A percentile compares a stretch with the other conserved stretches of the same genome.
Evolutionary conservation across 2,797 vertebrate species (phyloP).

Genomic region (Anableps anableps): DNA sequence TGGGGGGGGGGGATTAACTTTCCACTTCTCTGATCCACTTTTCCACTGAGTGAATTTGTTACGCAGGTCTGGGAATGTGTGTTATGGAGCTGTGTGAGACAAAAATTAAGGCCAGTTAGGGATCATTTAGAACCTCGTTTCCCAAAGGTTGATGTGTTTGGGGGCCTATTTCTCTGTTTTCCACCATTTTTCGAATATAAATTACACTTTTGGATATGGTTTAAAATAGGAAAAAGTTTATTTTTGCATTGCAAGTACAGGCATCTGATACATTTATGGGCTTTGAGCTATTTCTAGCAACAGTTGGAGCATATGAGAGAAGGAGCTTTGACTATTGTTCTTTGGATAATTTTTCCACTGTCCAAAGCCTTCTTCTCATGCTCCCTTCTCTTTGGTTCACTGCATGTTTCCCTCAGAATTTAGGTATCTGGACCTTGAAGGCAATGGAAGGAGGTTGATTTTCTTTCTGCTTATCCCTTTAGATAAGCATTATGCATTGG

Average conservation of each 20-base stretch:
- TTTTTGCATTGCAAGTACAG: neutral
- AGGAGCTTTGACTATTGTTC: too few species aligned
- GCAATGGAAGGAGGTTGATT: neutral
- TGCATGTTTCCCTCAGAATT: neutral
- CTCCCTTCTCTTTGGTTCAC: neutral
- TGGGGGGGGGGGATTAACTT: constrained; percentile 70
- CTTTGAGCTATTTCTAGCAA: neutral
- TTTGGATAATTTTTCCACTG: neutral
- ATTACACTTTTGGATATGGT: constrained; percentile 51
- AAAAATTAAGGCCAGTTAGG: constrained; percentile 68
- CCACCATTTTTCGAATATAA: constrained; percentile 36
- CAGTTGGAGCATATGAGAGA: too few species aligned
- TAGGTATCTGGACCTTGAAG: neutral
- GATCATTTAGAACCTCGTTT: constrained; percentile 61
- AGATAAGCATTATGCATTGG: neutral
- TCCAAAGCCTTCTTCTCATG: neutral
- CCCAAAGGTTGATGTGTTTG: constrained; percentile 61
- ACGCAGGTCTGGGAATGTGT: constrained; percentile 66
- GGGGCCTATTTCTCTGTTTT: constrained; percentile 46
- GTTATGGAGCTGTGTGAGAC: constrained; percentile 64
- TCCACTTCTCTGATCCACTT: constrained; percentile 78
- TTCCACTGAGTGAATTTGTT: constrained; percentile 70
- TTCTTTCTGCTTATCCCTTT: neutral
- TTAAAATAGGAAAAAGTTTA: constrained; percentile 17
- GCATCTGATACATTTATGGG: neutral